Evolutionary conservation across 2,888 invertebrate species (phyloP), one percentile per base, ranked within the genome.

Genomic region (Oscheius sp.): DNA sequence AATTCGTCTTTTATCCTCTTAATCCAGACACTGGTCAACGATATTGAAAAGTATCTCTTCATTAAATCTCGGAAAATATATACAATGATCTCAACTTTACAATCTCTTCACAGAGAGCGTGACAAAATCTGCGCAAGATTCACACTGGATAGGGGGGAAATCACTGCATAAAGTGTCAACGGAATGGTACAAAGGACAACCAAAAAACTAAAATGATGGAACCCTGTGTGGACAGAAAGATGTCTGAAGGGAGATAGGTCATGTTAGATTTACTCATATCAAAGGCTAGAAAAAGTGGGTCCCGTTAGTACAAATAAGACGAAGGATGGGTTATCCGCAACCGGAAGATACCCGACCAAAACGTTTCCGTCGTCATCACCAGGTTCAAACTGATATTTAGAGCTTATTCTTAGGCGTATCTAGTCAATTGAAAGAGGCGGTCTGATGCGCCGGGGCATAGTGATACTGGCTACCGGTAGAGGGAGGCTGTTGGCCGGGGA

Each of bases 101-200:
- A 42, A 42, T 42, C 42, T 42, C 42, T 42, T 42, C 42, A 42
- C 4, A 42, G 42, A 42, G 42, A 42, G 42, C 42, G 3, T 3
- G 42, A 42, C 42, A 42, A 55, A 55, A 32, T 55, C 55, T 55
- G 55, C 9, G 55, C 55, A 55, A 55, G 9, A 21, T 55, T 21
- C 55, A 21, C n/a, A 55, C 21, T 21, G 9, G 42, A 42, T 9
- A 55, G 21, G 55, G 11, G 0, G 21, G 21, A 55, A 55, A 55
- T 32, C 21, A 55, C 21, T 29, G 42, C 42, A 42, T 42, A 42
- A 42, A 42, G 21, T 7, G 42, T 42, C 42, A 7, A 42, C 42
- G 68, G 68, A 68, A 68, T 68, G 68, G 37, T 68, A 42, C 21
- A 55, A 33, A 9, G 42, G 47, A 68, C 68, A 68, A 68, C 68